Percentiles rank a stretch among this genome's conserved stretches.
Conservation (phyloP, 2,113 vertebrate genomes). For the Sorex araneus region DNA sequence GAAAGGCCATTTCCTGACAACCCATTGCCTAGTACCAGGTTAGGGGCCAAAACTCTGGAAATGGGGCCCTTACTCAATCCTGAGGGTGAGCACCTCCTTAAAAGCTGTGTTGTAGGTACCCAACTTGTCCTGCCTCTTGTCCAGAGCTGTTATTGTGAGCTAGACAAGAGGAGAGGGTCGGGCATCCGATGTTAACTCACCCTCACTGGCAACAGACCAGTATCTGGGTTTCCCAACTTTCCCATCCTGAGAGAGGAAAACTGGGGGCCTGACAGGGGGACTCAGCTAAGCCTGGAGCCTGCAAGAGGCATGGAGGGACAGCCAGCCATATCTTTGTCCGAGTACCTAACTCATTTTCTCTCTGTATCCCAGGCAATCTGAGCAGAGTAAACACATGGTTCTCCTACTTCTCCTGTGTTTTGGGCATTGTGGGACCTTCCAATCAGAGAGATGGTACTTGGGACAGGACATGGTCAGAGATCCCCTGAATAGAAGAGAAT, state of each 20-base stretch:
- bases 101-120: neutral
- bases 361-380: slow-evolving; percentile 76
- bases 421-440: slow-evolving; percentile 87
- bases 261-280: neutral
- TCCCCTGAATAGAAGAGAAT: slow-evolving; percentile 77
- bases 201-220: neutral
- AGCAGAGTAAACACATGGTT: slow-evolving; percentile 85
- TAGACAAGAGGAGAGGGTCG: neutral
- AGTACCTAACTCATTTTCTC: neutral
- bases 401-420: slow-evolving; percentile 86
- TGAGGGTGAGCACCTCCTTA: neutral
- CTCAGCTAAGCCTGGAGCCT: too few species aligned
- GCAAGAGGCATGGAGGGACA: neutral
- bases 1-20: neutral
- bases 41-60: neutral
- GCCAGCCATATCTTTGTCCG: neutral
- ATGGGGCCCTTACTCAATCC: neutral
- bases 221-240: neutral
- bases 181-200: neutral
- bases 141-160: neutral
- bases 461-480: slow-evolving; percentile 88
- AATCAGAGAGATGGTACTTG: slow-evolving; percentile 86
- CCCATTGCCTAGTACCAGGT: too few species aligned
- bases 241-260: neutral
- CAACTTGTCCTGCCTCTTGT: accelerated